Percentiles rank a stretch among this genome's conserved stretches.
These are phyloP conservation scores for Leptothorax acervorum DNA, from an alignment of 2,888 invertebrate species.

Conservation along the genomic window DNA sequence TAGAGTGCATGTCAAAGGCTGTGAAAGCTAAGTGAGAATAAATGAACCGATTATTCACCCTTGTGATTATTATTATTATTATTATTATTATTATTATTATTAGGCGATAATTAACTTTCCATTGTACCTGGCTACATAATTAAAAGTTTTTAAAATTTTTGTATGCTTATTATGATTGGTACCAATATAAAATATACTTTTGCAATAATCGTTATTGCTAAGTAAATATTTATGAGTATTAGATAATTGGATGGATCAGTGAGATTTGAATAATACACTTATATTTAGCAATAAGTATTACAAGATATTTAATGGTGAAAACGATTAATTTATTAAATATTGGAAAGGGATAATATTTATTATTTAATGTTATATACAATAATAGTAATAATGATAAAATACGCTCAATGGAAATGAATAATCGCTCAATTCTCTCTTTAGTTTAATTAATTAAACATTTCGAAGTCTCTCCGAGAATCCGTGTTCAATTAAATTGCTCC, in stretches of 20 bases:
- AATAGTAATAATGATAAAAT: slow-evolving; percentile 3
- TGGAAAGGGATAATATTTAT: slow-evolving; percentile 4
- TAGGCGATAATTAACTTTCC: neutral
- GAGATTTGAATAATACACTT: neutral
- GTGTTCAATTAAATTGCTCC: neutral
- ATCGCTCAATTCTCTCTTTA: slow-evolving; percentile 3
- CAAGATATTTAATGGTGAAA: neutral
- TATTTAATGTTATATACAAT: neutral
- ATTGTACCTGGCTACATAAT: neutral
- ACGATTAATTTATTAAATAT: neutral
- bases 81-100: neutral
- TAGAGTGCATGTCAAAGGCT: neutral
- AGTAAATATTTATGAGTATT: neutral
- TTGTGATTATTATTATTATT: neutral
- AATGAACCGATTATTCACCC: neutral
- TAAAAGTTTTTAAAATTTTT: neutral
- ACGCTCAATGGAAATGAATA: neutral
- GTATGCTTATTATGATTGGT: neutral
- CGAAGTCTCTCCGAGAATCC: neutral
- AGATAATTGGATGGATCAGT: neutral
- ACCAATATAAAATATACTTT: neutral
- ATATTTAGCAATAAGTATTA: neutral
- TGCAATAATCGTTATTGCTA: neutral
- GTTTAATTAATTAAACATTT: slow-evolving; percentile 22
- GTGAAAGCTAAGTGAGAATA: neutral